Evolutionary conservation across 1,140 invertebrate genomes (phyloP).

Genomic region (Trachymyrmex septentrionalis): DNA sequence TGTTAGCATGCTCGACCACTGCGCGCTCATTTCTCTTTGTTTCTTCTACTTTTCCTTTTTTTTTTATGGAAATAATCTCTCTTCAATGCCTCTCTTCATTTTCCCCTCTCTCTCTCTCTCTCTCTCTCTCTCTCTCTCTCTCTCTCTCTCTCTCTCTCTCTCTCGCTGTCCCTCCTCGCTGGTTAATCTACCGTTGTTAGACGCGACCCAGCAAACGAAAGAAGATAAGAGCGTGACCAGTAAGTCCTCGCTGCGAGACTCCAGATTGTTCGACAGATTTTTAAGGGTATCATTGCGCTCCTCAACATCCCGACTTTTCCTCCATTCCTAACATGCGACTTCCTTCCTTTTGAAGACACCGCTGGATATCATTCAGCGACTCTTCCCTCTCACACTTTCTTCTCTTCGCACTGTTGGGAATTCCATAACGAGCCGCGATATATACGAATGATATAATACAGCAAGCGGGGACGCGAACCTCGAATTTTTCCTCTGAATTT

Average conservation of each 20-base stretch:
- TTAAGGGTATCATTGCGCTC: constrained; percentile 13
- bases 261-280: constrained; percentile 57
- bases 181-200: constrained; percentile 41
- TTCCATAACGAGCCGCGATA: constrained; percentile 65
- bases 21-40: neutral
- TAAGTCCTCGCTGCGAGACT: constrained; percentile 51
- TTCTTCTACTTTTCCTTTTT: constrained; percentile 17
- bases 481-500: constrained; percentile 69
- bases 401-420: constrained; percentile 24
- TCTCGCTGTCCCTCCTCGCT: too few relatives aligned
- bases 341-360: constrained; percentile 68
- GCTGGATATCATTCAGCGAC: neutral
- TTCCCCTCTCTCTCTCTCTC: constrained; percentile 41
- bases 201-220: constrained; percentile 33
- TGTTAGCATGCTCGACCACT: constrained; percentile 1
- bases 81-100: neutral
- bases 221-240: constrained; percentile 37
- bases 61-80: constrained; percentile 54
- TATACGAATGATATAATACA: constrained; percentile 59
- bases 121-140: constrained; percentile 8
- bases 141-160: too few relatives aligned
- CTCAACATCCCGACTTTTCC: constrained; percentile 42
- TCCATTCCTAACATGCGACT: constrained; percentile 67
- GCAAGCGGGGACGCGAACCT: constrained; percentile 16
- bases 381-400: neutral